Base-by-base conservation (phyloP, 2,113 vertebrate species). In the Boulengeromyrus knoepffleri region DNA sequence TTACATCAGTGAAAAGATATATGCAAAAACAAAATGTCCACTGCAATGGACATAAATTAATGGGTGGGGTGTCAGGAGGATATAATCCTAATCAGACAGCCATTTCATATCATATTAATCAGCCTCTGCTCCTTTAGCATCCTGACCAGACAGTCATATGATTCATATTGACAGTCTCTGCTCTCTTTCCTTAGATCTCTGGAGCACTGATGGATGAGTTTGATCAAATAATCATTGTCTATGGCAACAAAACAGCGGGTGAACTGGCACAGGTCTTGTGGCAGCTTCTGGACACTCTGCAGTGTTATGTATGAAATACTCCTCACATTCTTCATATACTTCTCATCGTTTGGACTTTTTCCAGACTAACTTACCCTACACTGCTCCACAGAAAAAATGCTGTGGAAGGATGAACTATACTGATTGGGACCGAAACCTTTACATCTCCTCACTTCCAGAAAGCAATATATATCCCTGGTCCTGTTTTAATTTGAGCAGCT, bases 351-450 rank as follows among this genome's bases (percentile, higher is more conserved):
- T 47, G 15, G 39, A 17, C 5, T 39, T 36, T 50, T 27, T 10
- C 50, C 50, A 5, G 85, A 27, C 47, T 56, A 36, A 87, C 19
- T 53, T 52, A 42, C 13, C 5, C 15, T 49, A n/a, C 90, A 80
- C 45, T 85, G 52, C 83, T 53, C 85, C 46, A 3, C 91, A 96
- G 95, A 92, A 70, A 0, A 0, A 17, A 5, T 96, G 95, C 90
- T 96, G 95, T n/a, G 95, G 95, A 53, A n/a, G 74, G 74, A 58
- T 1, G 0, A 86, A 47, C 0, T 52, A 91, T 1, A 31, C 85
- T 31, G 94, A 96, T 90, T 96, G 95, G 95, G 62, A 89, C 88
- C 88, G 85, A 6, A 96, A 96, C 91, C 8, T 31, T 0, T 90
- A 92, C 84, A 90, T 96, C 46, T 21, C 84, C 56, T 88, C 4